These are phyloP conservation scores for Stomatorhinus ivindoensis DNA, from an alignment of 2,113 vertebrate genomes.

Conservation along the genomic window DNA sequence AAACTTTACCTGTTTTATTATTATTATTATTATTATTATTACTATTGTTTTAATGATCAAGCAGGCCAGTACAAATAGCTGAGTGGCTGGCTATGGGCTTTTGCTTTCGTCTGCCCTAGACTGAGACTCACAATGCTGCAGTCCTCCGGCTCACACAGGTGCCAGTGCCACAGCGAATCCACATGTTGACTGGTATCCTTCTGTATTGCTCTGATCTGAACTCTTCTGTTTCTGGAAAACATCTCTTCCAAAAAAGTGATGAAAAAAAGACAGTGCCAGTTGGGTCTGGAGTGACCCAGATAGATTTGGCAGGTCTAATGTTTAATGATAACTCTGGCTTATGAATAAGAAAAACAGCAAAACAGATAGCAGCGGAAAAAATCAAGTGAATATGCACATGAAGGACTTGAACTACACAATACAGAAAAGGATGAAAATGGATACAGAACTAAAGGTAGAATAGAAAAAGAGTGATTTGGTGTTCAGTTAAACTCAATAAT, in stretches of 20 bases:
- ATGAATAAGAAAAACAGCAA: background rate
- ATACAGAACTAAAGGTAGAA: background rate
- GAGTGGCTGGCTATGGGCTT: background rate
- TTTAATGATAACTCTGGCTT: background rate
- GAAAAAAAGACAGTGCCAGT: slow-evolving; percentile 83
- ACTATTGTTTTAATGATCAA: background rate
- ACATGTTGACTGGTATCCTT: slow-evolving; percentile 67
- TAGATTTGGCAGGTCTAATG: background rate
- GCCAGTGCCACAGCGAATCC: slow-evolving; percentile 78
- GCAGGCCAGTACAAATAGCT: background rate
- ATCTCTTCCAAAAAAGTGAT: slow-evolving; percentile 69
- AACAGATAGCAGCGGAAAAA: too few relatives aligned
- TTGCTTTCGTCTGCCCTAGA: background rate
- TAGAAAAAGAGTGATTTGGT: background rate
- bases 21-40: background rate
- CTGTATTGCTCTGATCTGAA: slow-evolving; percentile 74
- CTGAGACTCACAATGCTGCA: slow-evolving; percentile 54
- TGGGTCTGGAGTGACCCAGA: slow-evolving; percentile 63
- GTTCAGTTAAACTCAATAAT: background rate
- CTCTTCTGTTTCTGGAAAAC: slow-evolving; percentile 61
- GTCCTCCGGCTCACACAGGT: slow-evolving; percentile 81
- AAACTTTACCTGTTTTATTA: background rate
- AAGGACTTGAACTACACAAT: background rate
- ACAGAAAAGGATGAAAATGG: background rate
- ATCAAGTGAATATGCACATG: too few relatives aligned